Evolutionary conservation across 2,113 vertebrate genomes (phyloP).

Genomic region (Coregonus clupeaformis): DNA sequence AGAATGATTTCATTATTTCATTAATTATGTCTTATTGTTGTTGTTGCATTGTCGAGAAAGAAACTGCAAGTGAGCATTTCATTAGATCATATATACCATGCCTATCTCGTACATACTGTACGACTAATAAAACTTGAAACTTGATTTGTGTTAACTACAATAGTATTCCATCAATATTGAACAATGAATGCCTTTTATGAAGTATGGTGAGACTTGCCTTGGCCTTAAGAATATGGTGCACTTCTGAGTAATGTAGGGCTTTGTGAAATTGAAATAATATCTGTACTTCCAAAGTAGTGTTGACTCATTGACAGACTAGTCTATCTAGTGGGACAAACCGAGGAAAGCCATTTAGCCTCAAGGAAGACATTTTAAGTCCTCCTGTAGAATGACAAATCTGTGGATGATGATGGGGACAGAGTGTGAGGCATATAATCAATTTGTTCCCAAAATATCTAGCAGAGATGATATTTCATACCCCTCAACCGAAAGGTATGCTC

Average conservation of each 20-base stretch:
- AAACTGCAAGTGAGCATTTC: background rate
- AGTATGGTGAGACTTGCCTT: background rate
- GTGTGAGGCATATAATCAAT: constrained; percentile 43
- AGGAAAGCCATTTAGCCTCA: constrained; percentile 37
- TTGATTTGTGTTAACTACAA: background rate
- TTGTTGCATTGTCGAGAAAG: background rate
- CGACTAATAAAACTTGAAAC: too few relatives aligned
- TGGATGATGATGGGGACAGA: constrained; percentile 34
- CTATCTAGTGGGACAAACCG: constrained; percentile 44
- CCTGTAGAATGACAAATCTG: constrained; percentile 46
- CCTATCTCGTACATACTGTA: too few relatives aligned
- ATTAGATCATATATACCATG: too few relatives aligned
- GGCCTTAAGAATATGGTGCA: background rate
- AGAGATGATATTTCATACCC: constrained; percentile 22
- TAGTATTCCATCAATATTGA: background rate
- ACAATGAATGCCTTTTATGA: background rate
- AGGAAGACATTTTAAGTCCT: constrained; percentile 50
- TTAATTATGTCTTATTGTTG: too few relatives aligned
- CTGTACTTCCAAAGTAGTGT: background rate
- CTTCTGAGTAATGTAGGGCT: background rate
- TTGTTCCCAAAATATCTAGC: constrained; percentile 49
- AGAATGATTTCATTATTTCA: too few relatives aligned
- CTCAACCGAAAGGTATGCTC: constrained; percentile 12
- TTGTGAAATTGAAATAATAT: background rate
- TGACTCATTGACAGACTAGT: constrained; percentile 26